Percentiles rank a stretch among this genome's conserved stretches.
These are phyloP conservation scores for Podarcis muralis DNA, from an alignment of 2,113 vertebrate species.

Conservation along the genomic window DNA sequence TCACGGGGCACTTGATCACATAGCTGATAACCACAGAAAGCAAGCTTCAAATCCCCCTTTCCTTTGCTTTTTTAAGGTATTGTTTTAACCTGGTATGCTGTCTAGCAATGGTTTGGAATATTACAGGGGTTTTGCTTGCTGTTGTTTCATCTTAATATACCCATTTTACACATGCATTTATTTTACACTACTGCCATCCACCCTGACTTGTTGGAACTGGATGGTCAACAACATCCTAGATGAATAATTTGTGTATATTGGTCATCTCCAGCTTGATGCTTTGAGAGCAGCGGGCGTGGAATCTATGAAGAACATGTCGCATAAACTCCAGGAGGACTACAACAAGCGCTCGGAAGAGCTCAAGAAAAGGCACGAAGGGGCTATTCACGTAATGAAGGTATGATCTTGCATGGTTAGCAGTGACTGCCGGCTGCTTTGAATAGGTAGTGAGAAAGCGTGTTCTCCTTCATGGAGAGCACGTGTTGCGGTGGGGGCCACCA, in stretches of 20 bases:
- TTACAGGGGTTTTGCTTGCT: background rate
- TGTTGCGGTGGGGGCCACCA: too few species aligned
- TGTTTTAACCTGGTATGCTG: background rate
- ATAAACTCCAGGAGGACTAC: slow-evolving; percentile 67
- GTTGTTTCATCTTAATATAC: background rate
- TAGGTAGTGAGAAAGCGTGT: too few species aligned
- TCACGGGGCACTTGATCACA: too few species aligned
- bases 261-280: slow-evolving; percentile 71
- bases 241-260: background rate
- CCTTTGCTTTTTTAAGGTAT: too few species aligned
- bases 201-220: background rate
- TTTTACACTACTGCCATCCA: background rate
- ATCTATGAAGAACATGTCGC: slow-evolving; percentile 58
- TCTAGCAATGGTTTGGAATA: background rate
- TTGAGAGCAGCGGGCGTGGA: slow-evolving; percentile 70
- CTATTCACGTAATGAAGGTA: slow-evolving; percentile 67
- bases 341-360: slow-evolving; percentile 48
- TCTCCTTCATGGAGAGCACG: too few species aligned
- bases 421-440: background rate
- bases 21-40: too few species aligned
- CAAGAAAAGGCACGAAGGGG: slow-evolving; percentile 46
- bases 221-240: background rate
- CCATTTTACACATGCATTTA: background rate
- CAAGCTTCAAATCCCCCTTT: too few species aligned
- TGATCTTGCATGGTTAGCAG: background rate